phyloP scores from a whole-genome alignment of 2,113 vertebrate genomes.

The Cepphus grylle region DNA sequence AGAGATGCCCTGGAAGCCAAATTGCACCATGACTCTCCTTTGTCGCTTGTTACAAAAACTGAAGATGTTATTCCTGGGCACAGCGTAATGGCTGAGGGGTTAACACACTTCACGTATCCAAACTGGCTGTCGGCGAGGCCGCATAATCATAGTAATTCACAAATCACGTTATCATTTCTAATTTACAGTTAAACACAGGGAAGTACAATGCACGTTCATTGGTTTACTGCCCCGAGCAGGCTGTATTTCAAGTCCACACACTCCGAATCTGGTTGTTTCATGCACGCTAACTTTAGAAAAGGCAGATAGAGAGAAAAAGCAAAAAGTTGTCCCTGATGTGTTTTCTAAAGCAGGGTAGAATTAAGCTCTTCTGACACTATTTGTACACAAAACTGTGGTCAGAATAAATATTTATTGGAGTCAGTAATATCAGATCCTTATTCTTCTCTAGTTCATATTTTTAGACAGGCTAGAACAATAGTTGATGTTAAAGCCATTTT shows the following conservation, averaged over 20 bases:
- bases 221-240: neutral
- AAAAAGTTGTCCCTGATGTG: neutral
- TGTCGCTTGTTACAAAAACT: neutral
- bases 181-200: neutral
- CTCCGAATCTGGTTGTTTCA: neutral
- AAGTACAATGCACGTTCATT: accelerated
- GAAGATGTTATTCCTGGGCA: neutral
- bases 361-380: neutral
- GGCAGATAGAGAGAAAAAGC: neutral
- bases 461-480: neutral
- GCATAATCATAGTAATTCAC: neutral
- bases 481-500: neutral
- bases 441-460: neutral
- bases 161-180: neutral
- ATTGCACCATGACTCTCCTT: neutral
- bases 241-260: accelerated
- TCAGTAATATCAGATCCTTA: neutral
- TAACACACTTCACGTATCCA: accelerated
- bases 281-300: neutral
- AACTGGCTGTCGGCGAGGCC: neutral
- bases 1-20: neutral
- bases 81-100: neutral
- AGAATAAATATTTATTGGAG: neutral
- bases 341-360: neutral
- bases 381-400: neutral